Conservation (phyloP, 2,888 invertebrate species). For the Yponomeuta evonymella region DNA sequence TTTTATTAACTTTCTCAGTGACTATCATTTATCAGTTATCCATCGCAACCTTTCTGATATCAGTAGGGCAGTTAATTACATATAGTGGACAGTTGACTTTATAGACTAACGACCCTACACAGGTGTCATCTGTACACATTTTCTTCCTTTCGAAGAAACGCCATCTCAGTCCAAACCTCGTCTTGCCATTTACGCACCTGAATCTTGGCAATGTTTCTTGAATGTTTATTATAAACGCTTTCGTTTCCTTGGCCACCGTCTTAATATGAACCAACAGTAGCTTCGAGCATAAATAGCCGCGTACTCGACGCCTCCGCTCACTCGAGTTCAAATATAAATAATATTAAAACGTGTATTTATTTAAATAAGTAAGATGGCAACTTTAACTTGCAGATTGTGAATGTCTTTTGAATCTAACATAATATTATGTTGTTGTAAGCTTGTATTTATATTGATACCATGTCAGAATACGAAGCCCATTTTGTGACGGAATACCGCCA, state of each 20-base stretch:
- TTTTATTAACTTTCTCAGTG: no score
- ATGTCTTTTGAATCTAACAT: no score
- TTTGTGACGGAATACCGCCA: background rate
- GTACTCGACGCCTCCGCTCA: constrained; percentile 11
- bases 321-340: background rate
- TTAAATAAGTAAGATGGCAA: background rate
- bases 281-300: background rate
- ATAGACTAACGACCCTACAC: no score
- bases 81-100: no score
- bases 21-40: no score
- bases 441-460: no score
- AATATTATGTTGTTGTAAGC: no score
- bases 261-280: constrained; percentile 5
- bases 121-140: no score
- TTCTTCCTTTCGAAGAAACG: no score
- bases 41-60: no score
- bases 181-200: background rate
- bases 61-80: no score
- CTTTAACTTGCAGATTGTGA: background rate
- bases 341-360: constrained; percentile 2
- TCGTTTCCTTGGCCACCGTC: background rate
- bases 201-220: background rate
- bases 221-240: background rate
- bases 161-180: background rate
- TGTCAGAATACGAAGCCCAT: background rate